Percentiles rank a stretch among this genome's conserved stretches.
phyloP scores from a whole-genome alignment of 2,888 invertebrate species.

The Dioctria linearis region DNA sequence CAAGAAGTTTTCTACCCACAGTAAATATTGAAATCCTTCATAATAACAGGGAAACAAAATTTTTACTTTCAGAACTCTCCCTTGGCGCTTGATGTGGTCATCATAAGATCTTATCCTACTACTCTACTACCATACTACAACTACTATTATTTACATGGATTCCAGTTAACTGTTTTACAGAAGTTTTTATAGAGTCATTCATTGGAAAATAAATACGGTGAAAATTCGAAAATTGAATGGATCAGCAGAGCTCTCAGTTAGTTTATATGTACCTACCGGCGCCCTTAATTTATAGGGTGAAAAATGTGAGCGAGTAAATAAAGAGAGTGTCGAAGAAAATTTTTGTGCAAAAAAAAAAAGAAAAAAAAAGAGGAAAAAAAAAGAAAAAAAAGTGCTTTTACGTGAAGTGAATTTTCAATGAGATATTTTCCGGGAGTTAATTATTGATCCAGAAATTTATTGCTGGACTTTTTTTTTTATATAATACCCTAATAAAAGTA shows the following conservation, averaged over 20 bases:
- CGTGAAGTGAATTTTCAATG: slow-evolving; percentile 33
- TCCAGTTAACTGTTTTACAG: neutral
- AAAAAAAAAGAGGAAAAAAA: neutral
- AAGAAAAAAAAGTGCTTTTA: neutral
- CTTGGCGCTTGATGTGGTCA: neutral
- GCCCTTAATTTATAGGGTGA: neutral
- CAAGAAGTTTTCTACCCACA: neutral
- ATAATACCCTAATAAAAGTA: neutral
- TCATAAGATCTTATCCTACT: neutral
- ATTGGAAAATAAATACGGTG: neutral
- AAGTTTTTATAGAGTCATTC: neutral
- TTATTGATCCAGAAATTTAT: slow-evolving; percentile 18
- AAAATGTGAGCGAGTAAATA: neutral
- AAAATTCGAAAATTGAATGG: neutral
- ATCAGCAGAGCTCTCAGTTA: neutral
- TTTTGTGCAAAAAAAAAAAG: neutral
- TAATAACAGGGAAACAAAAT: neutral
- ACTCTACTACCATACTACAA: neutral
- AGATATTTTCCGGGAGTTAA: slow-evolving; percentile 28
- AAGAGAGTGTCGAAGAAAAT: neutral
- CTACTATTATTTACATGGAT: neutral
- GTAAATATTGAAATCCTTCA: neutral
- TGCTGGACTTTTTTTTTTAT: neutral
- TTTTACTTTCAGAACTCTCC: neutral
- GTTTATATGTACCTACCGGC: too few species aligned